Percentiles rank a stretch among this genome's conserved stretches.
Conservation (phyloP, 2,797 vertebrate species). For the Falco cherrug region DNA sequence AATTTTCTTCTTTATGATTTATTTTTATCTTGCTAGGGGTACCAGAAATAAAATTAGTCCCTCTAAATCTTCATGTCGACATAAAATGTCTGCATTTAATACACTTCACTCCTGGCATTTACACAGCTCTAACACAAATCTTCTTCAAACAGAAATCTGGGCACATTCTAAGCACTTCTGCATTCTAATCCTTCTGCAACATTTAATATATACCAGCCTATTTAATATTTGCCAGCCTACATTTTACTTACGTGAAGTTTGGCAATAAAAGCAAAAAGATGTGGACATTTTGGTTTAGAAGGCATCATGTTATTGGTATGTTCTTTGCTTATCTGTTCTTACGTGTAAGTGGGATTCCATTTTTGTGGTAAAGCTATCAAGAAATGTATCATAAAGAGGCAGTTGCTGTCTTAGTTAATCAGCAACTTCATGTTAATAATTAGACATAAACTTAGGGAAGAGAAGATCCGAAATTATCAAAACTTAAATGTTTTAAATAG, state of each 20-base stretch:
- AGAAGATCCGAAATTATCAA: neutral
- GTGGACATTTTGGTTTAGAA: neutral
- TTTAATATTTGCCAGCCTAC: neutral
- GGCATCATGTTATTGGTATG: neutral
- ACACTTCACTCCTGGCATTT: neutral
- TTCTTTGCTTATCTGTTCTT: neutral
- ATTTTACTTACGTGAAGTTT: neutral
- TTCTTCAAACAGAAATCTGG: neutral
- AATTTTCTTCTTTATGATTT: neutral
- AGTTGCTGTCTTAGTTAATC: neutral
- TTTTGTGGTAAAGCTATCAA: neutral
- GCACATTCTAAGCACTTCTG: neutral
- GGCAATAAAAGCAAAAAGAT: neutral
- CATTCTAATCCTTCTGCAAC: neutral
- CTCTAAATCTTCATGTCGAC: neutral
- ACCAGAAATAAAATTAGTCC: neutral
- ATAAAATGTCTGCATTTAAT: neutral
- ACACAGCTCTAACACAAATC: neutral
- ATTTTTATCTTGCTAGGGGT: neutral
- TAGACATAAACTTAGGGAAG: neutral
- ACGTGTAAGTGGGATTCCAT: neutral
- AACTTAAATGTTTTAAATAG: neutral
- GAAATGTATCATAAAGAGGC: neutral
- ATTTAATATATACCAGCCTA: neutral
- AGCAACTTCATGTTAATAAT: neutral